These are phyloP conservation scores for Tenthredo distinguenda DNA, from an alignment of 2,888 invertebrate genomes.

Conservation along the genomic window DNA sequence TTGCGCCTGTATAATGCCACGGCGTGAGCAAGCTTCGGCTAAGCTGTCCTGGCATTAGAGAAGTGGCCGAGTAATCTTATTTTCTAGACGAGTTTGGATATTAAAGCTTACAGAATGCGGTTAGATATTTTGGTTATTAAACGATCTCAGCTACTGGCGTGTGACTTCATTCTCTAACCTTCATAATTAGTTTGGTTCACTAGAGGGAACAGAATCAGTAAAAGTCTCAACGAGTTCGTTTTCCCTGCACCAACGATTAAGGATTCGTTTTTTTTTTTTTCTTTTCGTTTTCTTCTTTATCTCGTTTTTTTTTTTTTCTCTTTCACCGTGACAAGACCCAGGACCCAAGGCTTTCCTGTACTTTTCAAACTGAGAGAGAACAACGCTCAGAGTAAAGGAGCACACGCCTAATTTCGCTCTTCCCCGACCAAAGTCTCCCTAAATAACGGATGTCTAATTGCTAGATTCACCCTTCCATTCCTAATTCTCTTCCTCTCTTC, in stretches of 20 bases:
- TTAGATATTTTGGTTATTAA: conserved; percentile 30
- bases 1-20: conserved; percentile 48
- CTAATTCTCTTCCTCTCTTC: conserved; percentile 44
- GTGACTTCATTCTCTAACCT: conserved; percentile 16
- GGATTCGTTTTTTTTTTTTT: neutral
- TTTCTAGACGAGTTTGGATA: conserved; percentile 21
- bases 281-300: neutral
- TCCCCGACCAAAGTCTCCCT: conserved; percentile 27
- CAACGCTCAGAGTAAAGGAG: neutral
- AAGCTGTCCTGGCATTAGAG: conserved; percentile 46
- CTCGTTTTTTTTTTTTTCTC: neutral
- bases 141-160: conserved; percentile 4
- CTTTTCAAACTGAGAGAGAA: conserved; percentile 33
- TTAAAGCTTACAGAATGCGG: conserved; percentile 34
- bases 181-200: neutral
- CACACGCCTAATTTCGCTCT: conserved; percentile 28
- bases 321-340: neutral
- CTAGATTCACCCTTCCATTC: conserved; percentile 25
- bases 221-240: neutral
- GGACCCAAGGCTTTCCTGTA: conserved; percentile 19
- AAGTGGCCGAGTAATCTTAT: conserved; percentile 50
- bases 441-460: conserved; percentile 46
- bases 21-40: conserved; percentile 36
- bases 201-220: conserved; percentile 24
- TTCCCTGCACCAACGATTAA: conserved; percentile 23